Percentiles rank a stretch among this genome's conserved stretches.
Conservation (phyloP, 2,888 invertebrate genomes). For the Bibio marci region DNA sequence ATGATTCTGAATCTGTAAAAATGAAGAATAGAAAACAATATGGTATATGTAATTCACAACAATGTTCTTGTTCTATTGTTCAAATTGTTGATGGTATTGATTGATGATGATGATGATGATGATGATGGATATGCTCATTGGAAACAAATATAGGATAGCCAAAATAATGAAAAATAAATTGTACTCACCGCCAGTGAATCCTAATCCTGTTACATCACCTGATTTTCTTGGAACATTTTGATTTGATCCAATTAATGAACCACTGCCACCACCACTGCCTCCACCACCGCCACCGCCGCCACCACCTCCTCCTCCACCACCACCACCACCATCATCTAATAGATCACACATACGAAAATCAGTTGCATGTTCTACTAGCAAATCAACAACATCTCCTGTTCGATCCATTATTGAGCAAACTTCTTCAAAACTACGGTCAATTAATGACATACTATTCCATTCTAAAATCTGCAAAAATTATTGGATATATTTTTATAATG, state of each 20-base stretch:
- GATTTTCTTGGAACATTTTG: slow-evolving; percentile 20
- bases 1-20: slow-evolving; percentile 56
- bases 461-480: slow-evolving; percentile 56
- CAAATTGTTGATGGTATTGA: background rate
- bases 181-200: slow-evolving; percentile 14
- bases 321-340: slow-evolving; percentile 48
- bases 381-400: slow-evolving; percentile 69
- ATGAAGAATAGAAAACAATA: too few relatives aligned
- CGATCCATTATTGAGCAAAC: slow-evolving; percentile 80
- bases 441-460: slow-evolving; percentile 78
- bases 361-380: slow-evolving; percentile 67
- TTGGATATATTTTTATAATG: background rate
- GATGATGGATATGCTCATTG: background rate
- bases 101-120: too few relatives aligned
- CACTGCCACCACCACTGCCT: background rate
- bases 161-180: background rate
- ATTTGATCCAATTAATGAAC: background rate
- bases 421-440: slow-evolving; percentile 86
- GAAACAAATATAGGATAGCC: background rate
- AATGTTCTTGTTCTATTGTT: slow-evolving; percentile 5
- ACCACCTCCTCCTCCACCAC: slow-evolving; percentile 24
- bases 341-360: slow-evolving; percentile 55
- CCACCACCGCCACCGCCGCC: slow-evolving; percentile 16
- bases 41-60: too few relatives aligned
- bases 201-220: slow-evolving; percentile 27